phyloP scores from a whole-genome alignment of 2,888 invertebrate species.

The Ectemnius continuus region DNA sequence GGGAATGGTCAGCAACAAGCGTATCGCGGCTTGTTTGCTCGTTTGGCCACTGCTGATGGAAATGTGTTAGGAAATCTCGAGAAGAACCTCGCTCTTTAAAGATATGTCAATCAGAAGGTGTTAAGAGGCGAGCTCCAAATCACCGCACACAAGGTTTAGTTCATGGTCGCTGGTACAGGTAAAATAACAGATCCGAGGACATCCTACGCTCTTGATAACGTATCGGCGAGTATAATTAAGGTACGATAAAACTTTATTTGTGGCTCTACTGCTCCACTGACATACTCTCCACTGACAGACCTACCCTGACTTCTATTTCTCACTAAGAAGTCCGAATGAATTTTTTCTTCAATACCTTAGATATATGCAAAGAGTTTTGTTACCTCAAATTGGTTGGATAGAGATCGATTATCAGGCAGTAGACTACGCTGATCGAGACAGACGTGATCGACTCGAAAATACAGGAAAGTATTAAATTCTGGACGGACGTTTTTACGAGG shows the following conservation, averaged over 20 bases:
- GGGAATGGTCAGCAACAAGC: too few relatives aligned
- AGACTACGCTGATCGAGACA: conserved; percentile 87
- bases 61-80: too few relatives aligned
- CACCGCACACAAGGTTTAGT: not conserved
- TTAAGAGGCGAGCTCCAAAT: too few relatives aligned
- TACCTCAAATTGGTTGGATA: conserved; percentile 90
- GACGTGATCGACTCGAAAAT: conserved; percentile 89
- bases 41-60: too few relatives aligned
- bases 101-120: too few relatives aligned
- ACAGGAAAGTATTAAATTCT: conserved; percentile 87
- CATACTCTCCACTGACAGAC: not conserved
- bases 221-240: not conserved
- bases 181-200: not conserved
- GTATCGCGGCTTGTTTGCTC: too few relatives aligned
- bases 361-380: conserved; percentile 23
- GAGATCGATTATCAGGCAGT: conserved; percentile 88
- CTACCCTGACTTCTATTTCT: not conserved
- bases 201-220: not conserved
- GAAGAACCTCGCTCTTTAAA: too few relatives aligned
- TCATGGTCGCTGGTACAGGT: not conserved
- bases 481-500: conserved; percentile 85
- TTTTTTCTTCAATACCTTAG: not conserved
- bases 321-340: not conserved
- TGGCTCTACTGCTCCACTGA: not conserved
- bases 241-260: too few relatives aligned